Conservation (phyloP, 2,797 vertebrate species). For the Channa striata region DNA sequence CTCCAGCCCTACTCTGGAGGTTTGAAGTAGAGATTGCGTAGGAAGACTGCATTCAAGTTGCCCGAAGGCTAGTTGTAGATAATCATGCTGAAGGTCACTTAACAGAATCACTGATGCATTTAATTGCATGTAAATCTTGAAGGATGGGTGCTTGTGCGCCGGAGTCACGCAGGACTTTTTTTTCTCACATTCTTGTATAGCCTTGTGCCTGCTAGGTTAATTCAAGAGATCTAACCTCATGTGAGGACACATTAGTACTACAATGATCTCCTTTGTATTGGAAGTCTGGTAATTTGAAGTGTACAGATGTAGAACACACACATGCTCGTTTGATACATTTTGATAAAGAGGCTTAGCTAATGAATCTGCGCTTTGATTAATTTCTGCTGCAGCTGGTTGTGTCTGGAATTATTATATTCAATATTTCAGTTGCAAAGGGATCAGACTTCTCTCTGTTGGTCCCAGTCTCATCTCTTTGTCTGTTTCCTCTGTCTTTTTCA, state of each 20-base stretch:
- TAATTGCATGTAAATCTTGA: constrained; percentile 43
- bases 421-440: constrained; percentile 61
- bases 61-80: constrained; percentile 25
- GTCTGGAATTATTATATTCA: constrained; percentile 63
- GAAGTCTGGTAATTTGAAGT: constrained; percentile 37
- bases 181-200: constrained; percentile 4
- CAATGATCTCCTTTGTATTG: constrained; percentile 27
- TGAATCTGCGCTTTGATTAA: constrained; percentile 64
- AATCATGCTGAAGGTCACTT: constrained; percentile 32
- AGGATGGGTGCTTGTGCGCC: neutral
- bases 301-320: constrained; percentile 34
- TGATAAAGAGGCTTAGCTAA: constrained; percentile 55
- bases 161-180: neutral
- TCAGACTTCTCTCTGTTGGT: constrained; percentile 50
- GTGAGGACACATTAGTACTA: constrained; percentile 18
- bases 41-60: constrained; percentile 15
- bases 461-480: constrained; percentile 35
- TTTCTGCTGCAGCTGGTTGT: constrained; percentile 50
- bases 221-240: constrained; percentile 38
- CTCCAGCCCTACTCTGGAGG: neutral
- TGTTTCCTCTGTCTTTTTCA: constrained; percentile 34
- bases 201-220: constrained; percentile 9
- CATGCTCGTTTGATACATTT: constrained; percentile 41
- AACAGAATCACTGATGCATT: constrained; percentile 18
- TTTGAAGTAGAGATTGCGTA: neutral